phyloP scores from a whole-genome alignment of 2,113 vertebrate genomes.

The Microcebus griseorufus region DNA sequence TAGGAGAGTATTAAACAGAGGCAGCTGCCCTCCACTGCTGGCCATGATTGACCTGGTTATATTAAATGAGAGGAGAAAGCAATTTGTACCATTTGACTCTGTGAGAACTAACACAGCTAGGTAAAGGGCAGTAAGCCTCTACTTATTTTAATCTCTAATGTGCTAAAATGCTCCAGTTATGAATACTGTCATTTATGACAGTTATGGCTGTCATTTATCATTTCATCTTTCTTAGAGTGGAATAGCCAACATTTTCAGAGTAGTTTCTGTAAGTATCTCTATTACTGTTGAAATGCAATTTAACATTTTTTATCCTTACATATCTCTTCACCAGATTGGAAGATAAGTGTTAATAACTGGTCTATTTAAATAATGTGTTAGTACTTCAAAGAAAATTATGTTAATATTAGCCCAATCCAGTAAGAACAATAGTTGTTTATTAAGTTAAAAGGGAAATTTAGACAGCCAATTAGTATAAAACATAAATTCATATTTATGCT shows the following conservation, averaged over 20 bases:
- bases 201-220: not conserved
- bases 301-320: not conserved
- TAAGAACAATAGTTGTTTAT: not conserved
- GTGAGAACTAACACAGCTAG: not conserved
- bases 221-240: not conserved
- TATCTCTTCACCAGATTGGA: not conserved
- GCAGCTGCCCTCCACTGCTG: not conserved
- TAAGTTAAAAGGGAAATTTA: conserved; percentile 46
- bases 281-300: not conserved
- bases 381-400: not conserved
- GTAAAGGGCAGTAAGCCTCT: not conserved
- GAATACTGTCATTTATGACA: not conserved
- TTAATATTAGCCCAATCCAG: conserved; percentile 25
- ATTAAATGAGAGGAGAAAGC: not conserved
- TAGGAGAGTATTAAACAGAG: not conserved
- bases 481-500: not conserved
- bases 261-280: conserved; percentile 8
- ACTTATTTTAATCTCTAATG: not conserved
- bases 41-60: not conserved
- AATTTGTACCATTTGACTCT: not conserved
- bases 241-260: not conserved
- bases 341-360: conserved; percentile 5
- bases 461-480: not conserved
- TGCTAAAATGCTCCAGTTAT: not conserved
- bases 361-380: conserved; percentile 33